A percentile compares a stretch with the other conserved stretches of the same genome.
These are phyloP conservation scores for Eleginops maclovinus DNA, from an alignment of 2,113 vertebrate genomes.

Conservation along the genomic window DNA sequence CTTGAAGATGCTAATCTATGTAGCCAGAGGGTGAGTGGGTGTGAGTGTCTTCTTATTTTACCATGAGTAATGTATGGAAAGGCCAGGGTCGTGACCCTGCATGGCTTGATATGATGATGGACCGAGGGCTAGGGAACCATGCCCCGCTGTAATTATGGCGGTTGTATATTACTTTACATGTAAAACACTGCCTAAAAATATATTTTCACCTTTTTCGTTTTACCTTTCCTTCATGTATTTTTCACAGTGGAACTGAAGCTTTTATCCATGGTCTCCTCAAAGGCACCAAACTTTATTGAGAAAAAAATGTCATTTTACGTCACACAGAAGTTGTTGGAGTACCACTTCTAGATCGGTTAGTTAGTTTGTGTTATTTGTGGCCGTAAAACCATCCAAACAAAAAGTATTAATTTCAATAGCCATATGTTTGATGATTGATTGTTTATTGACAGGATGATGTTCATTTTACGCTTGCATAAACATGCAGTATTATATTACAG, in stretches of 20 bases:
- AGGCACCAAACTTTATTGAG: too few species aligned
- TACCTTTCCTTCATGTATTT: too few species aligned
- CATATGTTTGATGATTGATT: background rate
- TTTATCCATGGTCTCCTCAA: too few species aligned
- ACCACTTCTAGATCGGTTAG: too few species aligned
- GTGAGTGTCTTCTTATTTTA: constrained; percentile 20
- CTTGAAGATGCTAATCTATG: constrained; percentile 27
- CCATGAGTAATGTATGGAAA: constrained; percentile 15
- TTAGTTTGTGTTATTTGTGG: too few species aligned
- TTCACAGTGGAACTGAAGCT: too few species aligned
- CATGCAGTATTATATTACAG: background rate
- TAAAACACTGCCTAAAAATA: too few species aligned
- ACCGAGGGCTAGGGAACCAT: background rate
- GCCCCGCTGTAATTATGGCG: background rate
- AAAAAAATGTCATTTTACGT: too few species aligned
- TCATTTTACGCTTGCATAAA: background rate
- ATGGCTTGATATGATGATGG: constrained; percentile 3
- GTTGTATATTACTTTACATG: background rate
- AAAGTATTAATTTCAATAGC: background rate
- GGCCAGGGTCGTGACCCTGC: constrained; percentile 3
- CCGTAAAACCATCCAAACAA: too few species aligned
- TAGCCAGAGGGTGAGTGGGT: constrained; percentile 9
- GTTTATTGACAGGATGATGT: too few species aligned
- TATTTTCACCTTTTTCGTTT: too few species aligned
- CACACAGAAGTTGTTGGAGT: too few species aligned